These are phyloP conservation scores for Odontocerum albicorne DNA, from an alignment of 2,888 invertebrate genomes.

Conservation along the genomic window DNA sequence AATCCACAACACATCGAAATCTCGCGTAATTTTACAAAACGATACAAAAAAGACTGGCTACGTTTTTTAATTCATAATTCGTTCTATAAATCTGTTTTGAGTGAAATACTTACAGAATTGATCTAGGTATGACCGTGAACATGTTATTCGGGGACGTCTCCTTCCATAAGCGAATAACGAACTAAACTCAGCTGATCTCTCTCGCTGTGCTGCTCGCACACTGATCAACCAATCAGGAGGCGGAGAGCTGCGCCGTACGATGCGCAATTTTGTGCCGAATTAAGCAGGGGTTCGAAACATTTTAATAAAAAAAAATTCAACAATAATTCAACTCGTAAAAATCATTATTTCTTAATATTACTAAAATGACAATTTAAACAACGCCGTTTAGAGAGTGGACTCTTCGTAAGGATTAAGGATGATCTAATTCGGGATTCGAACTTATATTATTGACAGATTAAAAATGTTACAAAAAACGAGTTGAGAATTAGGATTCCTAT, in stretches of 20 bases:
- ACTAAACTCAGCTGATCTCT: constrained; percentile 31
- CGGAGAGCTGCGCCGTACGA: neutral
- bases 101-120: constrained; percentile 54
- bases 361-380: no score
- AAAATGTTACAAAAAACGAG: no score
- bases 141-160: constrained; percentile 43
- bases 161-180: constrained; percentile 26
- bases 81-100: constrained; percentile 55
- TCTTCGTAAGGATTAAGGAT: no score
- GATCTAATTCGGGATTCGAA: no score
- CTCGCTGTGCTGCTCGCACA: constrained; percentile 14
- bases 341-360: no score
- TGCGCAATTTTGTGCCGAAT: neutral
- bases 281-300: constrained; percentile 7
- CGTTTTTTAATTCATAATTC: constrained; percentile 25
- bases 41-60: neutral
- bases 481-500: no score
- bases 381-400: no score
- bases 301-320: constrained; percentile 4
- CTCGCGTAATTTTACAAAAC: neutral
- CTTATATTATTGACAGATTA: no score
- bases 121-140: constrained; percentile 55
- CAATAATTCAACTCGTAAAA: no score
- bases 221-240: constrained; percentile 11
- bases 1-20: neutral